Percentiles rank a stretch among this genome's conserved stretches.
phyloP scores from a whole-genome alignment of 2,888 invertebrate genomes.

The Rhodophaea formosa region DNA sequence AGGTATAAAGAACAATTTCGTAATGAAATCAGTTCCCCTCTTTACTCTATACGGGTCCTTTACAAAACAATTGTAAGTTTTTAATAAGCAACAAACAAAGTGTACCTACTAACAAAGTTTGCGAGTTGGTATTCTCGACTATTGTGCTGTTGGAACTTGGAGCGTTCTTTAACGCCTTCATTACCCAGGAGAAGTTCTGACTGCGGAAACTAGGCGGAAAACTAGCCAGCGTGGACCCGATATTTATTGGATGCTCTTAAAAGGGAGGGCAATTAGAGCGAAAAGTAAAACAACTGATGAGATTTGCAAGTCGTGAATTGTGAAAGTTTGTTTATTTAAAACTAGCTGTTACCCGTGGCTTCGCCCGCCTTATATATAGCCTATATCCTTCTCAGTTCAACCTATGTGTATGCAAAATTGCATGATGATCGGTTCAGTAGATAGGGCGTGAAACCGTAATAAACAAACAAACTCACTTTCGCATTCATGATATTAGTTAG shows the following conservation, averaged over 20 bases:
- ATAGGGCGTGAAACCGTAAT: too few relatives aligned
- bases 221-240: conserved; percentile 20
- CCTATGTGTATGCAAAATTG: too few relatives aligned
- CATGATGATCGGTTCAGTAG: too few relatives aligned
- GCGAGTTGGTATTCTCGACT: conserved; percentile 24
- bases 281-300: neutral
- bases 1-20: too few relatives aligned
- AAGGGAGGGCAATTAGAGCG: neutral
- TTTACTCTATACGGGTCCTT: neutral
- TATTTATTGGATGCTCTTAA: neutral
- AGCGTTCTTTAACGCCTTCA: conserved; percentile 41
- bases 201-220: conserved; percentile 34
- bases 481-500: too few relatives aligned
- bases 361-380: too few relatives aligned
- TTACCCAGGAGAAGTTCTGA: conserved; percentile 40
- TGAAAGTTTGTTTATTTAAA: too few relatives aligned
- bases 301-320: neutral
- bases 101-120: conserved; percentile 42
- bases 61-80: conserved; percentile 21
- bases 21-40: too few relatives aligned
- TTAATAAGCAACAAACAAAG: conserved; percentile 34
- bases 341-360: too few relatives aligned
- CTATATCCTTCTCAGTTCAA: too few relatives aligned
- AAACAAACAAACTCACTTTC: too few relatives aligned
- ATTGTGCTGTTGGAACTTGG: conserved; percentile 27